Conservation (phyloP, 2,797 vertebrate genomes). For the Heliangelus exortis region DNA sequence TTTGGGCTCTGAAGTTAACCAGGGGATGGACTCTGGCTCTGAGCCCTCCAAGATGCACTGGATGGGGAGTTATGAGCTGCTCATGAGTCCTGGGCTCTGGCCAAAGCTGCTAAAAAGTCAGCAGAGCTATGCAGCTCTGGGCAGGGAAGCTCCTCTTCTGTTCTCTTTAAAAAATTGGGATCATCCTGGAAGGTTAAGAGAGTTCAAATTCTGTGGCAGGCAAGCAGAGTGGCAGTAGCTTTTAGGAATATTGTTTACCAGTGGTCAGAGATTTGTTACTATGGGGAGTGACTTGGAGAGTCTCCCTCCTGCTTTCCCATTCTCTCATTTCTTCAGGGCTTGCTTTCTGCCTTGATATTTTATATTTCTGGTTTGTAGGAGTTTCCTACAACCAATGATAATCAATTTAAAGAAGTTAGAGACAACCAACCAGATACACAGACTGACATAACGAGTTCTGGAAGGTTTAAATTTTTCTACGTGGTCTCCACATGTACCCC, state of each 20-base stretch:
- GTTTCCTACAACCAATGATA: background rate
- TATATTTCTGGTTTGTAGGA: background rate
- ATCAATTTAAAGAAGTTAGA: background rate
- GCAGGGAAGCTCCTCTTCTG: constrained; percentile 17
- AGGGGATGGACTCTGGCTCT: background rate
- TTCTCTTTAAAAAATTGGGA: background rate
- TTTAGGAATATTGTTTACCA: background rate
- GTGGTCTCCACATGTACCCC: background rate
- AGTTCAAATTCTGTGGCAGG: constrained; percentile 14
- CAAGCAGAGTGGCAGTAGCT: background rate
- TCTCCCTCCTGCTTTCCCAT: background rate
- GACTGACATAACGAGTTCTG: background rate
- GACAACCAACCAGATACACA: background rate
- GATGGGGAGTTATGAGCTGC: background rate
- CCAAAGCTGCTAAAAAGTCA: background rate
- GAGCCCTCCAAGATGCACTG: background rate
- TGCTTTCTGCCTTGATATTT: background rate
- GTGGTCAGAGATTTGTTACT: background rate
- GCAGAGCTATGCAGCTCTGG: background rate
- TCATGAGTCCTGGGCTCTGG: background rate
- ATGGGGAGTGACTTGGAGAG: background rate
- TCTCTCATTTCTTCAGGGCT: background rate
- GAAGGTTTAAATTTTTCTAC: background rate
- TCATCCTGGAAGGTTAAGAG: constrained; percentile 29
- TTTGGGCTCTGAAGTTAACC: background rate